Conservation (phyloP, 30 jellyfish, hydroid and myxozoan genomes). For the Pelagia noctiluca region DNA sequence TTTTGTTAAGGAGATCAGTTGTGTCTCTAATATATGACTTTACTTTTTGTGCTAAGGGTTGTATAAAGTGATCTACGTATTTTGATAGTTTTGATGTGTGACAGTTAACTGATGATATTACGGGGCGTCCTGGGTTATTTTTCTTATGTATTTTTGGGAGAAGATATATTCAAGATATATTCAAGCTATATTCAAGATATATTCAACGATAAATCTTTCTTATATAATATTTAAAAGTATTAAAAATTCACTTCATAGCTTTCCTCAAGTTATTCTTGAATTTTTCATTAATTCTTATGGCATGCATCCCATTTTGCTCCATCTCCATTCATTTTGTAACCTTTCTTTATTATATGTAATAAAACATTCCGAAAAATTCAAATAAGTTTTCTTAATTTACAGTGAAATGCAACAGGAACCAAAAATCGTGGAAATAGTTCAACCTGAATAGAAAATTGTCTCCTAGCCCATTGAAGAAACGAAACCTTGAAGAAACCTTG, state of each 20-base stretch:
- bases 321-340: constrained; percentile 2
- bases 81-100: too few relatives aligned
- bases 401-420: constrained; percentile 4
- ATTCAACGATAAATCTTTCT: background rate
- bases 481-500: background rate
- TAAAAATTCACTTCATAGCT: background rate
- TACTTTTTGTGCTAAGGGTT: too few relatives aligned
- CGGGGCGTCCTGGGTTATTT: too few relatives aligned
- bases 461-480: constrained; percentile 4
- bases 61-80: too few relatives aligned
- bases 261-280: background rate
- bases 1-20: too few relatives aligned
- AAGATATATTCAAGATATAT: background rate
- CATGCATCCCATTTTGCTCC: background rate
- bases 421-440: background rate
- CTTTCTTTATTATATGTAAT: background rate
- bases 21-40: too few relatives aligned
- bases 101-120: too few relatives aligned
- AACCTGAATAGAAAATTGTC: background rate
- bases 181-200: background rate
- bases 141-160: too few relatives aligned
- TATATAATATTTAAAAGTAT: too few relatives aligned
- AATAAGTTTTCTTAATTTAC: background rate
- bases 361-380: constrained; percentile 1
- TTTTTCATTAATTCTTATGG: background rate